phyloP scores from a whole-genome alignment of 2,888 invertebrate genomes.

The Uropetala carovei region DNA sequence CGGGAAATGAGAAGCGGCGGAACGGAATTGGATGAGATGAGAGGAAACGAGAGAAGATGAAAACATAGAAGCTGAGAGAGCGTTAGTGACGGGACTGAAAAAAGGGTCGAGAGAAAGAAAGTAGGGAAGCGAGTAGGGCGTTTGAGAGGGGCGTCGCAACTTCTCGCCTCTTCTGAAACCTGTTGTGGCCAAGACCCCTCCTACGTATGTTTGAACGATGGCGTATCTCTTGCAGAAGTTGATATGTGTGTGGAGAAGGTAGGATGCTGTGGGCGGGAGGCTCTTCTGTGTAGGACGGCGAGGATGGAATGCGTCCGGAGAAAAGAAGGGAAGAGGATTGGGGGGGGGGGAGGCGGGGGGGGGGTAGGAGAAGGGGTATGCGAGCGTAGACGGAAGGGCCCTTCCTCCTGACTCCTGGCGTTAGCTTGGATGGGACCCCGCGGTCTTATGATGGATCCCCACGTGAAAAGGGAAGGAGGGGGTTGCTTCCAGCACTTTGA shows the following conservation, averaged over 20 bases:
- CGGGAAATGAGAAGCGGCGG: background rate
- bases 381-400: too few species aligned
- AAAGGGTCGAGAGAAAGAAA: background rate
- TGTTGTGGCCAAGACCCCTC: constrained; percentile 3
- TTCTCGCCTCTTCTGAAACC: background rate
- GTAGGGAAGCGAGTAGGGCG: background rate
- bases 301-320: background rate
- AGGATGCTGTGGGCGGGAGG: background rate
- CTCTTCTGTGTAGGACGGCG: background rate
- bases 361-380: background rate
- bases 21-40: constrained; percentile 26
- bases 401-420: too few species aligned
- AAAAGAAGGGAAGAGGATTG: background rate
- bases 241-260: background rate
- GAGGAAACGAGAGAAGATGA: background rate
- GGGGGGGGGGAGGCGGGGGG: background rate
- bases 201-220: background rate
- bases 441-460: background rate
- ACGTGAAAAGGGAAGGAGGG: background rate
- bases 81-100: background rate
- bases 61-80: background rate
- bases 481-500: background rate
- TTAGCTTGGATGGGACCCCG: background rate
- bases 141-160: background rate
- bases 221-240: background rate